Evolutionary conservation across 2,888 invertebrate species (phyloP).

Genomic region (Carterocephalus palaemon): DNA sequence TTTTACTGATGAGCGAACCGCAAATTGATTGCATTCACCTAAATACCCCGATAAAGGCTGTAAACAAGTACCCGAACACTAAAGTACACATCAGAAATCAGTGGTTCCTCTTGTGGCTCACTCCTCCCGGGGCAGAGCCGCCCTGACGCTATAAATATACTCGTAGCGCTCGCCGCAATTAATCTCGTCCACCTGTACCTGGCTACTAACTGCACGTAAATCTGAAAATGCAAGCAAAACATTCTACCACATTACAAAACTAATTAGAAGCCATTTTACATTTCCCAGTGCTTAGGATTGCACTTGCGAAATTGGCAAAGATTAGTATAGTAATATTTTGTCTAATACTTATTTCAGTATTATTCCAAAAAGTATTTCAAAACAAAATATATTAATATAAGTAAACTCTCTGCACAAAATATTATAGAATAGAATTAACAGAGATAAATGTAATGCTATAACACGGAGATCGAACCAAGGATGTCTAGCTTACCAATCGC

Average conservation of each 20-base stretch:
- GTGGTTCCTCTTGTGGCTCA: constrained; percentile 7
- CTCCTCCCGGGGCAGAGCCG: constrained; percentile 3
- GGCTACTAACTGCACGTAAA: constrained; percentile 13
- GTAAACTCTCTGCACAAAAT: no score
- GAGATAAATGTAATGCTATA: no score
- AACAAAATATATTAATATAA: no score
- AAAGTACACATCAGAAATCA: constrained; percentile 15
- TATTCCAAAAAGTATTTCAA: no score
- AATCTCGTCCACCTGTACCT: constrained; percentile 18
- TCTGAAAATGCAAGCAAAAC: constrained; percentile 47
- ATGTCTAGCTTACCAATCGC: no score
- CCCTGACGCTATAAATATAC: constrained; percentile 12
- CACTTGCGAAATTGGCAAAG: not conserved
- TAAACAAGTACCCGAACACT: not conserved
- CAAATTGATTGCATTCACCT: no score
- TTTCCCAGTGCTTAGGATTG: constrained; percentile 19
- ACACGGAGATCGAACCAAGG: no score
- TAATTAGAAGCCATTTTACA: constrained; percentile 35
- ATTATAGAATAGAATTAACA: no score
- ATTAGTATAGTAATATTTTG: no score
- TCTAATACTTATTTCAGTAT: no score
- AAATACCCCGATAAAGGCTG: no score
- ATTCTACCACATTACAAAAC: constrained; percentile 49
- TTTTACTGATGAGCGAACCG: no score
- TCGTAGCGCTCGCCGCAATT: constrained; percentile 11